Conservation (phyloP, 2,113 vertebrate genomes). For the Sander lucioperca region DNA sequence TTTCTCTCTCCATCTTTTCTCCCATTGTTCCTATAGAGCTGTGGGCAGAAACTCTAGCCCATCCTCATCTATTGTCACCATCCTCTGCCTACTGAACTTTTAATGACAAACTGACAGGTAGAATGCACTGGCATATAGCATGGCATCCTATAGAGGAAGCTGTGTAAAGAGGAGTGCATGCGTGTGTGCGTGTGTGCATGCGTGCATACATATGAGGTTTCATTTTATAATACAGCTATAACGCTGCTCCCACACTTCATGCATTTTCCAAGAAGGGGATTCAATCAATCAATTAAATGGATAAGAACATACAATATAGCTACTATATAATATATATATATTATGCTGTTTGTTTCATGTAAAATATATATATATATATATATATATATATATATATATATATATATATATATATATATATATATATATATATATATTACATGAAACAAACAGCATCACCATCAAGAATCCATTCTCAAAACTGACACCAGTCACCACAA, state of each 20-base stretch:
- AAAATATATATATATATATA: no score
- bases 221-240: neutral
- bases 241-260: neutral
- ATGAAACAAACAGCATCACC: neutral
- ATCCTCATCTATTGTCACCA: slow-evolving; percentile 49
- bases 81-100: slow-evolving; percentile 61
- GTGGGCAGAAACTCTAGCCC: slow-evolving; percentile 46
- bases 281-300: neutral
- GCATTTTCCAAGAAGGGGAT: neutral
- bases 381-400: no score
- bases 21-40: slow-evolving; percentile 41
- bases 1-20: slow-evolving; percentile 29
- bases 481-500: slow-evolving; percentile 3
- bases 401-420: no score
- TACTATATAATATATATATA: no score
- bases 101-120: slow-evolving; percentile 62
- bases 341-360: no score
- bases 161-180: slow-evolving; percentile 2
- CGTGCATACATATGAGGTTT: neutral
- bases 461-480: neutral
- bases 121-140: slow-evolving; percentile 29
- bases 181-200: no score
- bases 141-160: slow-evolving; percentile 8
- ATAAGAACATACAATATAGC: neutral
- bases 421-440: no score